A percentile compares a stretch with the other conserved stretches of the same genome.
These are phyloP conservation scores for Collichthys lucidus DNA, from an alignment of 2,113 vertebrate species.

Conservation along the genomic window DNA sequence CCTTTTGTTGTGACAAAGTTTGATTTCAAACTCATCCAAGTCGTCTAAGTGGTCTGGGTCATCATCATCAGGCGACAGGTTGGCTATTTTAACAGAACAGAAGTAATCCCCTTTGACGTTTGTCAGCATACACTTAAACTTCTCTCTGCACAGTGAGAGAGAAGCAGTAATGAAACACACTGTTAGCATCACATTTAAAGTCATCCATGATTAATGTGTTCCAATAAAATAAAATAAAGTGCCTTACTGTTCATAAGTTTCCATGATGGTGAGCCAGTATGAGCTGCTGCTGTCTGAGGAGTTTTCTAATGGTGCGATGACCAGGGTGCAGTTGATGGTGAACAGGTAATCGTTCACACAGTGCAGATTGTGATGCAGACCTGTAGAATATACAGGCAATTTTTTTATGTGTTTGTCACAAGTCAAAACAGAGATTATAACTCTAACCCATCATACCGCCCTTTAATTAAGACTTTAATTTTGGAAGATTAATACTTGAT, in stretches of 20 bases:
- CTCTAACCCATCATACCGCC: no score
- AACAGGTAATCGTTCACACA: slow-evolving; percentile 76
- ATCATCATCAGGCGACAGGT: rapidly evolving
- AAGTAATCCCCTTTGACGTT: neutral
- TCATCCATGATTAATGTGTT: neutral
- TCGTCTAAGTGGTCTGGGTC: neutral
- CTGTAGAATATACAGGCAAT: slow-evolving; percentile 27
- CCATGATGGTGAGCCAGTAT: slow-evolving; percentile 49
- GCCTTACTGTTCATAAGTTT: slow-evolving; percentile 2
- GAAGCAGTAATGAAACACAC: neutral
- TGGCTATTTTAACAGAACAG: slow-evolving; percentile 38
- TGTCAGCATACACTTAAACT: slow-evolving; percentile 33
- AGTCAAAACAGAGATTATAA: neutral
- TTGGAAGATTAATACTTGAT: neutral
- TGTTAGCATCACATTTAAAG: neutral
- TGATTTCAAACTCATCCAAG: slow-evolving; percentile 28
- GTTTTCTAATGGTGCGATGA: neutral
- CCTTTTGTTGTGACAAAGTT: slow-evolving; percentile 45
- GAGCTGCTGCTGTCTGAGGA: slow-evolving; percentile 2
- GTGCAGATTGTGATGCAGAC: slow-evolving; percentile 8
- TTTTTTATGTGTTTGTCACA: neutral
- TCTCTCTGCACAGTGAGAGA: slow-evolving; percentile 5
- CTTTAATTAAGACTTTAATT: neutral
- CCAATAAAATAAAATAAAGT: neutral
- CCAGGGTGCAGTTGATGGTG: slow-evolving; percentile 75